Base-by-base conservation (phyloP, 1,140 invertebrate species). In the Eupeodes corollae region DNA sequence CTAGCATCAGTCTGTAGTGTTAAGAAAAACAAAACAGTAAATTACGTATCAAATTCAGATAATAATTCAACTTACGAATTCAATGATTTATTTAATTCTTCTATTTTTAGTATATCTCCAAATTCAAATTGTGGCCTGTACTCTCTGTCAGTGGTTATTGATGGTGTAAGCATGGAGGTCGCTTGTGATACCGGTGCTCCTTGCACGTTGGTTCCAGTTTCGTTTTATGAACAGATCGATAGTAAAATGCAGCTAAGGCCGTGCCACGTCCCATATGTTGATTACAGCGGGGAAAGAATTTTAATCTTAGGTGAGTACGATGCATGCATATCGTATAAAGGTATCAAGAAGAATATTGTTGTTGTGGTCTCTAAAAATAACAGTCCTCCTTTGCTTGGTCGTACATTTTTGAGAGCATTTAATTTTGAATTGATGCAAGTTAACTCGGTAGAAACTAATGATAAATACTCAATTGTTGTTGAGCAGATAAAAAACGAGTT, bases 231-330 rank as follows among this genome's bases (percentile, higher is more conserved):
- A 13, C 31, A 47, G 5, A n/a, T 11, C 15, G 6, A 33, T 16
- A 42, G 3, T 12, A 42, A 42, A 5, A 26, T 13, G 11, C 3
- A 2, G 13, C 35, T 46, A 5, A 41, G 39, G 15, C 9, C 9
- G 13, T 47, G 46, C 34, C 11, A 47, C 12, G 21, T 32, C 10
- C 38, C 37, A 6, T 41, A 47, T 16, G 26, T 41, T 5, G 15
- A 19, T 19, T 47, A 47, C 26, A 47, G 15, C 21, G 26, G 44
- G 19, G 33, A 46, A 12, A 9, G 18, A 43, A 42, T 46, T 42
- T 13, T 16, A 6, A 14, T 50, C 18, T 12, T 42, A 6, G 49
- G 49, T 50, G 44, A 50, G 49, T 50, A 46, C 33, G 39, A 50
- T 43, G 44, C 49, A 42, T 2, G 13, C 19, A 46, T 50, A 8